These are phyloP conservation scores for Pseudomugil gertrudae DNA, from an alignment of 2,797 vertebrate genomes.

Conservation along the genomic window DNA sequence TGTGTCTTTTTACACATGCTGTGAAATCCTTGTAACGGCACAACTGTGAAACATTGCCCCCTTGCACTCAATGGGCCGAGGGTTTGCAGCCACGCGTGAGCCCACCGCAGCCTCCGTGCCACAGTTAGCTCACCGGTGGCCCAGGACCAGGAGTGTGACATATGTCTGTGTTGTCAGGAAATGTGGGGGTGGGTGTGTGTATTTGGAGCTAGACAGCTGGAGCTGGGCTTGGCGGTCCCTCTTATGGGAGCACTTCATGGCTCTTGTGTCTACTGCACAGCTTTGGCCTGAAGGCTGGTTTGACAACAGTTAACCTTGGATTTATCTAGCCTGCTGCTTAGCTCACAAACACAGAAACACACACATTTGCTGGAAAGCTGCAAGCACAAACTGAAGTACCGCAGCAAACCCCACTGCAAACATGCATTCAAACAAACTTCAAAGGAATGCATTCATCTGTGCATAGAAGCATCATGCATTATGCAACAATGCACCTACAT, in stretches of 20 bases:
- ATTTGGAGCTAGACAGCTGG: conserved; percentile 70
- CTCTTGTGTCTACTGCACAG: conserved; percentile 57
- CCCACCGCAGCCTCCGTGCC: conserved; percentile 49
- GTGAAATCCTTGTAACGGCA: conserved; percentile 52
- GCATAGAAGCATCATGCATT: conserved; percentile 4
- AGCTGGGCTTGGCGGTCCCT: conserved; percentile 63
- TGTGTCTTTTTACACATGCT: conserved; percentile 39
- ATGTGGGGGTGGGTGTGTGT: conserved; percentile 29
- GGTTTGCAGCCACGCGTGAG: conserved; percentile 39
- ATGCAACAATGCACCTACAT: conserved; percentile 4
- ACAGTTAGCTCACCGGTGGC: conserved; percentile 43
- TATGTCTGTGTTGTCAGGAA: conserved; percentile 68
- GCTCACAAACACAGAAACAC: conserved; percentile 37
- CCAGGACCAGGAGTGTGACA: conserved; percentile 59
- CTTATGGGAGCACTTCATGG: conserved; percentile 74
- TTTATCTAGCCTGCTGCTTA: conserved; percentile 59
- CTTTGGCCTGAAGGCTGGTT: conserved; percentile 73
- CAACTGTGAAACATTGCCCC: conserved; percentile 46
- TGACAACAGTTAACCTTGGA: conserved; percentile 82
- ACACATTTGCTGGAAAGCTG: background rate
- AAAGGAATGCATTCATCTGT: conserved; percentile 2
- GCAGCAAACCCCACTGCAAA: conserved; percentile 4
- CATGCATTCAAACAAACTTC: conserved; percentile 28
- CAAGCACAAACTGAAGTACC: background rate
- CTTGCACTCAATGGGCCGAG: conserved; percentile 32